A percentile compares a stretch with the other conserved stretches of the same genome.
Evolutionary conservation across 2,113 vertebrate species (phyloP).

Genomic region (Cercocebus atys): DNA sequence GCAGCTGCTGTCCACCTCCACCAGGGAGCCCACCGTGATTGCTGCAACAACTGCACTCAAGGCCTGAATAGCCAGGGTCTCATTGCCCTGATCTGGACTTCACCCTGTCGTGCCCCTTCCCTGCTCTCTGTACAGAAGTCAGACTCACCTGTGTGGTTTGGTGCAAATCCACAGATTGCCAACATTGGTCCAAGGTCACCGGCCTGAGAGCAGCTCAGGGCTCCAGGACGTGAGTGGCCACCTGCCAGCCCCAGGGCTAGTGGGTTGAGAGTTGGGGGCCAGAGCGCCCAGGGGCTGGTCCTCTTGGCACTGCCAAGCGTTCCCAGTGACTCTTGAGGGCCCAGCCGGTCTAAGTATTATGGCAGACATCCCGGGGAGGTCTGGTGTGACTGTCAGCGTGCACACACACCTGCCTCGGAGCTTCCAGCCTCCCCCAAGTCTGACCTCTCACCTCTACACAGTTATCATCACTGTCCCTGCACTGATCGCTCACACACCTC

Average conservation of each 20-base stretch:
- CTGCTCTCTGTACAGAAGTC: too few relatives aligned
- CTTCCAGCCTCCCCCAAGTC: neutral
- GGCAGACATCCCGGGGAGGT: neutral
- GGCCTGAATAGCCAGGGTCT: neutral
- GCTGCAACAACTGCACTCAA: neutral
- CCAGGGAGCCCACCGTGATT: neutral
- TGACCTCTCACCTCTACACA: accelerated
- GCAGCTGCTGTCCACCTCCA: neutral
- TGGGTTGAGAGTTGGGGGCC: neutral
- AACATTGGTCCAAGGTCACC: neutral
- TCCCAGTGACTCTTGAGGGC: neutral
- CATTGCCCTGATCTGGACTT: neutral
- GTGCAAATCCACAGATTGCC: neutral
- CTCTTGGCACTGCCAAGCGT: neutral
- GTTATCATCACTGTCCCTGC: too few relatives aligned
- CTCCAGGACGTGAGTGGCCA: neutral
- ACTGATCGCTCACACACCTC: neutral
- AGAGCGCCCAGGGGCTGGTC: neutral
- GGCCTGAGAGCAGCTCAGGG: neutral
- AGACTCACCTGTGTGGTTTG: neutral
- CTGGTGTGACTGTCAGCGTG: neutral
- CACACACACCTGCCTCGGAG: too few relatives aligned
- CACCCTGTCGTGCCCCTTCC: neutral
- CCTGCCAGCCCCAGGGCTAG: neutral
- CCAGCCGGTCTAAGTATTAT: neutral